Evolutionary conservation across 2,797 vertebrate species (phyloP).

Genomic region (Limosa lapponica): DNA sequence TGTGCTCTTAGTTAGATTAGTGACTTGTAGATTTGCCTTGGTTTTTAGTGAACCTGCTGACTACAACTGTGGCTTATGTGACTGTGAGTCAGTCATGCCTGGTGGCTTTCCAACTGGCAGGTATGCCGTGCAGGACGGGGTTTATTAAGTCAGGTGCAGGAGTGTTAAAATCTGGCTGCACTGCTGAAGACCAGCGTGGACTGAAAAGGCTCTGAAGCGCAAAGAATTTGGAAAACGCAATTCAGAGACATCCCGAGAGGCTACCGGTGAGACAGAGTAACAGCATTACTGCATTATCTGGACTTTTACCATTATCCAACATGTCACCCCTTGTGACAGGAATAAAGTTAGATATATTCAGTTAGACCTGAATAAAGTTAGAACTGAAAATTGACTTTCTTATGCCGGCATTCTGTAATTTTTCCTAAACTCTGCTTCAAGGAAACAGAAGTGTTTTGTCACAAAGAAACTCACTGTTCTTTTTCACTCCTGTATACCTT

Average conservation of each 20-base stretch:
- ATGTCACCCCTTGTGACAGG: neutral
- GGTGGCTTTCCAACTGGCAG: neutral
- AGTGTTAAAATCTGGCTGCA: neutral
- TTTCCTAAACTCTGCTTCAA: neutral
- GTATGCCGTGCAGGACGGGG: accelerated
- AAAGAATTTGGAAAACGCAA: neutral
- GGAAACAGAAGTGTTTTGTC: neutral
- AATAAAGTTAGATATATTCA: neutral
- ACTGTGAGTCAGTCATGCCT: neutral
- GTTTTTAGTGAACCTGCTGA: neutral
- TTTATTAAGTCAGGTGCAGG: neutral
- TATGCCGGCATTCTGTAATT: neutral
- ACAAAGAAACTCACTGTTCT: neutral
- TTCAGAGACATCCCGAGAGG: neutral
- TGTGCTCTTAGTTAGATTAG: neutral
- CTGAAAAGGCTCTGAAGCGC: neutral
- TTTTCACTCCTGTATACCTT: neutral
- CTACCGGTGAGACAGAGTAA: neutral
- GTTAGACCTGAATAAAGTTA: neutral
- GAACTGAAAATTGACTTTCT: neutral
- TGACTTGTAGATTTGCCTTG: neutral
- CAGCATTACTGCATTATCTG: neutral
- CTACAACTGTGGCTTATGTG: neutral
- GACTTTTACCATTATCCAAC: neutral
- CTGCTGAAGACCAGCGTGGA: neutral